These are phyloP conservation scores for Homarus americanus DNA, from an alignment of 1,140 invertebrate species.

Conservation along the genomic window DNA sequence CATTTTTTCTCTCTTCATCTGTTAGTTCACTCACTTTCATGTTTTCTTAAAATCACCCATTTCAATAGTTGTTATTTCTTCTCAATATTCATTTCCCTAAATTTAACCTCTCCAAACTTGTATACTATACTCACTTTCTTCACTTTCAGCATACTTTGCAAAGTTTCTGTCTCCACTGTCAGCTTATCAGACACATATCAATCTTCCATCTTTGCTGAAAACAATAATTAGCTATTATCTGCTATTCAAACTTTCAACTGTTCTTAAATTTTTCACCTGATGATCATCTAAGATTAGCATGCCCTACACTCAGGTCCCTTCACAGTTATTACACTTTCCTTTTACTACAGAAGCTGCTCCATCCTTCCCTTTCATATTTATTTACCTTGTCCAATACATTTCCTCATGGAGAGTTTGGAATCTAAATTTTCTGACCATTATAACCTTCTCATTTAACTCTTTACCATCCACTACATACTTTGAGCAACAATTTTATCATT, in stretches of 20 bases:
- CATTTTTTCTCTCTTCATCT: too few relatives aligned
- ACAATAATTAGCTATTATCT: not conserved
- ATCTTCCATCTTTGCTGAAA: constrained; percentile 4
- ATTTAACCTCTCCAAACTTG: not conserved
- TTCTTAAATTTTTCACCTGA: not conserved
- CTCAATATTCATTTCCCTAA: not conserved
- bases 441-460: too few relatives aligned
- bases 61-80: not conserved
- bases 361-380: too few relatives aligned
- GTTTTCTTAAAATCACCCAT: not conserved
- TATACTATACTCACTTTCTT: not conserved
- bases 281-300: too few relatives aligned
- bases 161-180: constrained; percentile 3
- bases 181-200: constrained; percentile 4
- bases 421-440: too few relatives aligned
- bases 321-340: too few relatives aligned
- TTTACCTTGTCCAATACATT: too few relatives aligned
- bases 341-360: too few relatives aligned
- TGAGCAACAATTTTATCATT: too few relatives aligned
- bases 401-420: too few relatives aligned
- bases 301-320: too few relatives aligned
- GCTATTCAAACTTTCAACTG: not conserved
- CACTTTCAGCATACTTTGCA: not conserved
- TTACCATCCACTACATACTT: too few relatives aligned
- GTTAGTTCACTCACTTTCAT: not conserved